phyloP scores from a whole-genome alignment of 2,113 vertebrate genomes.

The Oxyura jamaicensis region DNA sequence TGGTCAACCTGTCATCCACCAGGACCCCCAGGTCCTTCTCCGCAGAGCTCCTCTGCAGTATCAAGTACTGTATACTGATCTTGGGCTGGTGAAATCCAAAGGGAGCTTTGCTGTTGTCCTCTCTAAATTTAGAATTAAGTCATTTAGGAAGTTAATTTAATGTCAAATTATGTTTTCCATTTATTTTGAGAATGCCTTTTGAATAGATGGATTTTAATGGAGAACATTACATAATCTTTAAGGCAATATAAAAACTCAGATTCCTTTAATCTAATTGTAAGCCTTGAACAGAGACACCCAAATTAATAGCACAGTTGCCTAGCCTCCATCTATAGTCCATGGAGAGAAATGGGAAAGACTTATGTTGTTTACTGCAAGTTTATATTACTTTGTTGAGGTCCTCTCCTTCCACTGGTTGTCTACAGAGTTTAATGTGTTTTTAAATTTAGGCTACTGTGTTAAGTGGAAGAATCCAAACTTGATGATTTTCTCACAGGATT shows the following conservation, averaged over 20 bases:
- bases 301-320: conserved; percentile 9
- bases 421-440: background rate
- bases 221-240: background rate
- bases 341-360: background rate
- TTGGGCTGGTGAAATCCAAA: background rate
- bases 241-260: background rate
- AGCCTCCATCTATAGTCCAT: background rate
- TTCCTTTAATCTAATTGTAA: conserved; percentile 24
- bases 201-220: conserved; percentile 3
- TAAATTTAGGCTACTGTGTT: background rate
- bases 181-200: background rate
- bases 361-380: background rate
- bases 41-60: no score
- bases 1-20: no score
- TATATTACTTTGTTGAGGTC: background rate
- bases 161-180: background rate
- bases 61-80: background rate
- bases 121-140: background rate
- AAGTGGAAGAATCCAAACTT: background rate
- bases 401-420: background rate
- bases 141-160: conserved; percentile 18
- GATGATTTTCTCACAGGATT: background rate
- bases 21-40: no score
- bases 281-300: background rate
- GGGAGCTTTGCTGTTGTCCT: background rate